Evolutionary conservation across 2,113 vertebrate species (phyloP), one percentile per base, ranked within the genome.

Genomic region (Albula goreensis): DNA sequence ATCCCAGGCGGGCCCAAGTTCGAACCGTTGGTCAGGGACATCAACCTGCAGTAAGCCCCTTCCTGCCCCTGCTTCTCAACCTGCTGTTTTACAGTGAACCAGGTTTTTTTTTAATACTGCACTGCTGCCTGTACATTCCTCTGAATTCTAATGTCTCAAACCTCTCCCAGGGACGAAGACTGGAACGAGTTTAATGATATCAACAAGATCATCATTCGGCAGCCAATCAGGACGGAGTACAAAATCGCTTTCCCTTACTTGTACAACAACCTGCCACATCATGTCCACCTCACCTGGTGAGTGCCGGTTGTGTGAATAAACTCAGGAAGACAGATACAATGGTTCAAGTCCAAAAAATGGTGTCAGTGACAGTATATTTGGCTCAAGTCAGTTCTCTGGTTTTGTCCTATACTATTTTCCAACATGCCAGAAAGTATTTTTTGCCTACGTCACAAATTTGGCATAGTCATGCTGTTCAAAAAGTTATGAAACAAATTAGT

Each of bases 151-250:
- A 25, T 78, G 0, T 50, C 78, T 83, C 52, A 87, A 10, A 87
- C 60, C 85, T 31, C 0, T 77, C 85, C 1, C 83, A 99, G 98
- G 93, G 98, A 99, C 93, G 98, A 99, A 95, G 98, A 99, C 92
- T 99, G 98, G 98, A 99, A 99, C 51, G 98, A 99, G 89, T 99
- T 99, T 91, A 99, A 99, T 10, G 98, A 99, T 93, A 99, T 99
- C 93, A 99, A 99, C 93, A 99, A 99, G 89, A 99, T 99, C 89
- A 99, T 99, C 92, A 99, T 99, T 88, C 94, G 98, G 57, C 98
- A 99, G 93, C 98, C 98, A 0, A 99, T 99, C 90, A 96, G 98
- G 89, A 99, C 98, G 0, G 98, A 99, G 90, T 99, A 99, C 92
- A 99, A 99, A 94, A 99, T 99, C 0, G 98, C 98, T 49, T 99